Evolutionary conservation across 2,888 invertebrate genomes (phyloP), one percentile per base, ranked within the genome.

Genomic region (Podabrus alpinus): DNA sequence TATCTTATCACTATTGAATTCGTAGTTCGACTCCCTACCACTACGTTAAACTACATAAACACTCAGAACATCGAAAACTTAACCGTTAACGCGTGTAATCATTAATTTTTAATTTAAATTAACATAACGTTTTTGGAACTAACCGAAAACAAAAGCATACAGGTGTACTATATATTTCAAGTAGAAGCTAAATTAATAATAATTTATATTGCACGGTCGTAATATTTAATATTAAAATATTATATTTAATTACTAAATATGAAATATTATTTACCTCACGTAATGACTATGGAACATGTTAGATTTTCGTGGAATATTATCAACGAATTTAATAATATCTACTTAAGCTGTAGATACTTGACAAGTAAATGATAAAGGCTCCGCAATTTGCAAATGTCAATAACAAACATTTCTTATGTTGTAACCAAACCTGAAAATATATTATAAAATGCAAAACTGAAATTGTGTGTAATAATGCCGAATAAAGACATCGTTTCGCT

Each of bases 311-410:
- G 4, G 4, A 21, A 21, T 21, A 21, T 21, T 21, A 21, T 21
- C 21, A 21, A 21, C 59, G 60, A 69, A 69, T 69, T 69, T 69
- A 69, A 69, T 69, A 60, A 69, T 60, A 60, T 59, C 59, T 69
- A 60, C 25, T 19, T 69, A 61, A 21, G 15, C 13, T 25, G 13
- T 11, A 16, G 15, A 59, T 25, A 21, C 69, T 60, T 69, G 69
- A 69, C 69, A 69, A 60, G 69, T 61, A 69, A 69, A 69, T 69
- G 69, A 69, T 69, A 59, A 59, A 69, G 25, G 59, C 17, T 16
- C 11, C 24, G 45, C 25, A 69, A 21, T 68, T 68, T 68, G 19
- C 68, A 29, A 68, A 68, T 68, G 68, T 59, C 68, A 68, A 68
- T 59, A 17, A 59, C 68, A 68, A 59, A 59, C 68, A 45, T 68